Conservation (phyloP, 2,888 invertebrate species). For the Chymomyza fuscimana region DNA sequence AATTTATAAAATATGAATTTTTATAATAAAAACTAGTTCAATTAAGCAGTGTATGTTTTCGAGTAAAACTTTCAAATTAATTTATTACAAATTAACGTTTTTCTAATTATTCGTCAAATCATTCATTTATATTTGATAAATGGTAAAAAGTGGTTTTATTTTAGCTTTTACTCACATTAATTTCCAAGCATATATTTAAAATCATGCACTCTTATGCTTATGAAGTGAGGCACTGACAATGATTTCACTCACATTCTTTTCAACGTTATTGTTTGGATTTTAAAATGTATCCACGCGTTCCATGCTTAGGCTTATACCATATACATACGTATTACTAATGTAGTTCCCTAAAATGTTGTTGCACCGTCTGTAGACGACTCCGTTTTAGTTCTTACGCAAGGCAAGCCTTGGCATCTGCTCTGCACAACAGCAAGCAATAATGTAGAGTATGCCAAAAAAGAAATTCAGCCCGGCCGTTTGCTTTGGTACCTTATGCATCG, state of each 20-base stretch:
- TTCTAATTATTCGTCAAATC: neutral
- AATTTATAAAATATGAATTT: too few species aligned
- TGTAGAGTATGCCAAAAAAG: conserved; percentile 93
- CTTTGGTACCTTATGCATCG: conserved; percentile 90
- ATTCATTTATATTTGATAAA: too few species aligned
- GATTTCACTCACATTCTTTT: neutral
- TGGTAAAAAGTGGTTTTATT: neutral
- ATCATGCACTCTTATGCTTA: neutral
- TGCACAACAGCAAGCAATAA: conserved; percentile 89
- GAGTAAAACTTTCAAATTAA: neutral
- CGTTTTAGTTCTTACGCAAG: conserved; percentile 66
- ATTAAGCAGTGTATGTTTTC: too few species aligned
- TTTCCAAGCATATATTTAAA: neutral
- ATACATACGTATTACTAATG: conserved; percentile 43
- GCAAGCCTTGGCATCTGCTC: conserved; percentile 82
- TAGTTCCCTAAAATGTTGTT: conserved; percentile 62
- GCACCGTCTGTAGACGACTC: conserved; percentile 29
- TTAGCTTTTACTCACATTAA: neutral
- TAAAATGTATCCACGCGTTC: neutral
- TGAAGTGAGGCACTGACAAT: too few species aligned
- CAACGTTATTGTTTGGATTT: too few species aligned
- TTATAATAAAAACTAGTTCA: too few species aligned
- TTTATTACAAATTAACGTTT: neutral
- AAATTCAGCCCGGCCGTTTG: conserved; percentile 94
- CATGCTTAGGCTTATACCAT: neutral